These are phyloP conservation scores for Lacerta viridis DNA, from an alignment of 2,797 vertebrate genomes.

Conservation along the genomic window DNA sequence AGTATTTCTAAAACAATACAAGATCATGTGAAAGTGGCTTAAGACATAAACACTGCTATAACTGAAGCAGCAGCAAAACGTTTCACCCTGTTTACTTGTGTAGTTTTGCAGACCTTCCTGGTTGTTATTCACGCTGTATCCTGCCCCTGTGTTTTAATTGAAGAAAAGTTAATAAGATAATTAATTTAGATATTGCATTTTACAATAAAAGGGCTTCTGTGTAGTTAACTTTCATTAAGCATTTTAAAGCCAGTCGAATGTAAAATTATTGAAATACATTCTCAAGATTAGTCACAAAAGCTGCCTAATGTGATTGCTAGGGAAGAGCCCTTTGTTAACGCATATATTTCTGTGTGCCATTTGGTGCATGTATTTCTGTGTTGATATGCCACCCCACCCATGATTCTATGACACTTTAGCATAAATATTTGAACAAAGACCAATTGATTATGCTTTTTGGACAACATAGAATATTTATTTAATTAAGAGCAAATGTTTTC, in stretches of 20 bases:
- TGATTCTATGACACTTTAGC: background rate
- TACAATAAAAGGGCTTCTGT: background rate
- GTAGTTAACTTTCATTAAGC: background rate
- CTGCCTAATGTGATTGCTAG: background rate
- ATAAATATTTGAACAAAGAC: conserved; percentile 47
- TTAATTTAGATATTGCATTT: background rate
- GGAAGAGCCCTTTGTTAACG: background rate
- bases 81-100: background rate
- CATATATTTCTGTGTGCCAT: background rate
- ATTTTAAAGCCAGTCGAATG: background rate
- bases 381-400: conserved; percentile 43
- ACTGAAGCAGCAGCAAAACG: background rate
- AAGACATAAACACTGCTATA: background rate
- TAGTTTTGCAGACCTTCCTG: conserved; percentile 30
- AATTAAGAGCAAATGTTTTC: background rate
- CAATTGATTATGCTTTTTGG: background rate
- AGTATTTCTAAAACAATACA: conserved; percentile 10
- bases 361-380: background rate
- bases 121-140: rapidly evolving
- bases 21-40: conserved; percentile 24
- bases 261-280: conserved; percentile 16
- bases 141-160: background rate
- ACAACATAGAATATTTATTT: background rate
- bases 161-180: background rate
- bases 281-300: background rate